phyloP scores from a whole-genome alignment of 2,888 invertebrate genomes.

The Dolomedes plantarius region DNA sequence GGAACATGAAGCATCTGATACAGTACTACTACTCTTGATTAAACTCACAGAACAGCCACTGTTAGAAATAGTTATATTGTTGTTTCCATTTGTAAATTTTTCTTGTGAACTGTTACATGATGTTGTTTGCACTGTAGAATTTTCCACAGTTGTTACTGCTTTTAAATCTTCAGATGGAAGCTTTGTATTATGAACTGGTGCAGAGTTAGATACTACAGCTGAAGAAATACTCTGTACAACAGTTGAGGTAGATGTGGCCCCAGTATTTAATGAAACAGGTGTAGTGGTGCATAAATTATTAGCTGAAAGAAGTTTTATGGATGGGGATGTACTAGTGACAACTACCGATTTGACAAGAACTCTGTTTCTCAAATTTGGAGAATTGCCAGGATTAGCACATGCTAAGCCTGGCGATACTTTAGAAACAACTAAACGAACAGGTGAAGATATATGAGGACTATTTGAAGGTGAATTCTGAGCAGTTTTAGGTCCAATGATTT shows the following conservation, averaged over 20 bases:
- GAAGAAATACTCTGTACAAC: constrained; percentile 36
- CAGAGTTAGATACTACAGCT: constrained; percentile 34
- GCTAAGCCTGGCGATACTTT: constrained; percentile 73
- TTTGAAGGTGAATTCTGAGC: constrained; percentile 49
- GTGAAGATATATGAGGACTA: constrained; percentile 70
- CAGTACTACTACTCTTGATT: background rate
- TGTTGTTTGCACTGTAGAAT: constrained; percentile 32
- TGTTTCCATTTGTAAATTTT: background rate
- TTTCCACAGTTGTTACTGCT: constrained; percentile 28
- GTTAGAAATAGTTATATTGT: background rate
- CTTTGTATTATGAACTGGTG: constrained; percentile 12
- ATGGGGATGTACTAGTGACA: constrained; percentile 72
- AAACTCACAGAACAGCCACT: background rate
- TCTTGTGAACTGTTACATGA: constrained; percentile 14
- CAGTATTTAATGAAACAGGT: constrained; percentile 37
- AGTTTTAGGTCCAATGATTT: constrained; percentile 68
- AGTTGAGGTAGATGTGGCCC: constrained; percentile 53
- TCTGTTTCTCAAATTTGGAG: constrained; percentile 60
- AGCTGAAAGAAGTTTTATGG: constrained; percentile 71
- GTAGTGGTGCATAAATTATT: constrained; percentile 45
- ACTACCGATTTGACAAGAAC: constrained; percentile 75
- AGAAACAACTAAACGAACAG: constrained; percentile 75
- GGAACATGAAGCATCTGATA: constrained; percentile 51
- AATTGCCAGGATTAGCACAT: constrained; percentile 51
- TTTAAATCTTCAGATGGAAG: constrained; percentile 30